Base-by-base conservation (phyloP, 2,888 invertebrate species). In the Neoscelio sp. region DNA sequence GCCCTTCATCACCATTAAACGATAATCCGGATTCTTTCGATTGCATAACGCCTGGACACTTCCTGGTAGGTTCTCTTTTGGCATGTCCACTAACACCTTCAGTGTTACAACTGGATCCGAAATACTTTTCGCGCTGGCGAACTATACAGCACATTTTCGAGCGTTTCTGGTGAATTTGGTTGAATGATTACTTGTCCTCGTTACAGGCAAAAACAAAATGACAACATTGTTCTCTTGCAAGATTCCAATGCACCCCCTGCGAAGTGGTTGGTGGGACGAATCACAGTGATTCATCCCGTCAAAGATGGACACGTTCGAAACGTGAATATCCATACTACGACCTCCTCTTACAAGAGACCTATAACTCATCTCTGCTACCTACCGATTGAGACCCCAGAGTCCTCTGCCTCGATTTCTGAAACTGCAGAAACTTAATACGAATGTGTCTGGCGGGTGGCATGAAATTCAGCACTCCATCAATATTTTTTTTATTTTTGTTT, bases 131-230 rank as follows among this genome's bases (percentile, higher is more conserved):
- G 1, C 78, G 80, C 4, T 84, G 82, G 80, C 78, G 82, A 44
- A 44, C 30, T 1, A 48, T 83, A 1, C 77, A 73, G 6, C 35
- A 40, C 2, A 64, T 79, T 38, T 30, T 28, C 2, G 83, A 84
- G 58, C 67, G 78, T 0, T 58, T 83, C 5, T 85, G 85, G 83
- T 52, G 70, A n/a, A 23, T 75, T 0, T 84, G 84, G 82, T 20
- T 65, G 3, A 12, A 8, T 1, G 85, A 85, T 13, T 85, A 84
- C 15, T 44, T 85, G 2, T 56, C 76, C 4, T 35, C 64, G 3
- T 71, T 85, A 2, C 84, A 84, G 46, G 77, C 80, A 23, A 44
- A 82, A 2, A 8, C 56, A 0, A 82, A 84, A 48, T 84, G 15
- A 33, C 17, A 33, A 52, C n/a, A 5, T 52, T 10, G 52, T 52